Evolutionary conservation across 2,888 invertebrate species (phyloP).

Genomic region (Dugesia japonica): DNA sequence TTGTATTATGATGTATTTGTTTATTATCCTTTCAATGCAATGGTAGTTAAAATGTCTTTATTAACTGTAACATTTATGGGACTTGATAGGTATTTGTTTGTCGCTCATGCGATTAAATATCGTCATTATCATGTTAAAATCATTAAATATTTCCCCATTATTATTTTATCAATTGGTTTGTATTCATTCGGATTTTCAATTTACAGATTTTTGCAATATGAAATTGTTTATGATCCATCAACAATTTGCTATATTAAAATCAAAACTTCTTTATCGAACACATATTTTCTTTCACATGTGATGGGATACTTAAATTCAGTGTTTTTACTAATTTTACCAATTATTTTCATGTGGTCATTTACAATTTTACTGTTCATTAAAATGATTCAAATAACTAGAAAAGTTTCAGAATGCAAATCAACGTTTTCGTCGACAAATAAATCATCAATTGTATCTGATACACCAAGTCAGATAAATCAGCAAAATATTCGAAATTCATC

Average conservation of each 20-base stretch:
- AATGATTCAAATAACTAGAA: not conserved
- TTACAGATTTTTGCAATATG: not conserved
- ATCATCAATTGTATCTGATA: not conserved
- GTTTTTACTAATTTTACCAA: not conserved
- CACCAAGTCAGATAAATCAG: not conserved
- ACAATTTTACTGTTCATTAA: not conserved
- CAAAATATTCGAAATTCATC: not conserved
- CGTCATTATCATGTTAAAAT: not conserved
- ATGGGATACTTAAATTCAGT: not conserved
- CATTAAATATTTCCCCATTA: not conserved
- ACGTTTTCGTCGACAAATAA: not conserved
- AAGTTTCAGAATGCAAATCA: not conserved
- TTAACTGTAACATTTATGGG: not conserved
- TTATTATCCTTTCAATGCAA: not conserved
- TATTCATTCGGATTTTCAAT: not conserved
- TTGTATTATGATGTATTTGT: not conserved
- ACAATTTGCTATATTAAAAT: not conserved
- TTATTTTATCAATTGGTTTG: not conserved
- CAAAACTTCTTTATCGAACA: not conserved
- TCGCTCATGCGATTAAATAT: not conserved
- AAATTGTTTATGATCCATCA: slow-evolving; percentile 1
- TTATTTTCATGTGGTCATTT: slow-evolving; percentile 6
- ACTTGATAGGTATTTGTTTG: not conserved
- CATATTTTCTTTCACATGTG: not conserved
- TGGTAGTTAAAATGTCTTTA: not conserved